Base-by-base conservation (phyloP, 2,113 vertebrate genomes). In the Scartelaos histophorus region DNA sequence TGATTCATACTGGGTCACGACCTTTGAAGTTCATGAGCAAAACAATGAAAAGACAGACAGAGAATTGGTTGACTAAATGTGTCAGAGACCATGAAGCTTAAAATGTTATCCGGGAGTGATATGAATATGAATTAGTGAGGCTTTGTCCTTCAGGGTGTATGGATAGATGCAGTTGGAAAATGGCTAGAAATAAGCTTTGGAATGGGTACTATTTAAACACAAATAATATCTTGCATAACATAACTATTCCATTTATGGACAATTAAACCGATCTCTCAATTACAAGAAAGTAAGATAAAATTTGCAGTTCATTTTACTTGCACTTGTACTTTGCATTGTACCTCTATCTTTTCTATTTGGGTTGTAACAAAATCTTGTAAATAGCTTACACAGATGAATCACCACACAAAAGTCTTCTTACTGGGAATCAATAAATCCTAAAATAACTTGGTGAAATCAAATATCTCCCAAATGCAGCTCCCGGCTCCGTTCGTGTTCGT, bases 1-100 rank as follows among this genome's bases (percentile, higher is more conserved):
- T 82, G 75, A 78, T 71, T 88, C 82, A 85, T 79, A 43, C 0
- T 29, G 78, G 81, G 73, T 70, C 46, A 43, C 74, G 81, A 84
- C 79, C 79, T 71, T 64, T 62, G 69, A 68, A 43, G 71, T 79
- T 6, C 1, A 69, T 71, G 80, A 71, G 73, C 69, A 47, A 61
- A 67, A 64, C 46, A 70, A 51, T 66, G 53, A 71, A 73, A 66
- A 82, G 72, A 62, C 22, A 43, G 38, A 49, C 47, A 45, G 38
- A 62, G 16, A 29, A 65, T 83, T 1, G 60, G 25, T 69, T 76
- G 70, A 80, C 47, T 79, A 53, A 45, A 70, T n/a, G 15, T 57
- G 73, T 71, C 43, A 71, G 69, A 75, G 78, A 61, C 73, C 19
- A 11, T 12, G 25, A 80, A 71, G 16, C 68, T 60, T 46, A 65